Base-by-base conservation (phyloP, 2,888 invertebrate species). In the Himalopsyche anomala region DNA sequence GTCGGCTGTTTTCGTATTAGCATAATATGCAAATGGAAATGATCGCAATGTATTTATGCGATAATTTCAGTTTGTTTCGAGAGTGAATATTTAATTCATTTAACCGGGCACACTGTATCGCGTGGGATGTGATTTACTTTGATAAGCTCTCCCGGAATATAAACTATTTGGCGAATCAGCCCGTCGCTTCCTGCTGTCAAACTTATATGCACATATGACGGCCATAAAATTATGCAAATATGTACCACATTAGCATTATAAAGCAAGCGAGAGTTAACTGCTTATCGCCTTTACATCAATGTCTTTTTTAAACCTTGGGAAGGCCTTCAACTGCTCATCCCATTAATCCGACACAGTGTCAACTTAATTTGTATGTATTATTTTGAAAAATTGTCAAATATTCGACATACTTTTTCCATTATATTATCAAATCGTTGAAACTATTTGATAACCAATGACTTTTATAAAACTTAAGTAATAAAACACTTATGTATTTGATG, bases 61-160 rank as follows among this genome's bases (percentile, higher is more conserved):
- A 74, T 74, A 74, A 74, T 74, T 74, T 74, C 74, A 74, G 38
- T 74, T 74, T 38, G 74, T 74, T 74, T 74, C 74, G 11, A 74
- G 36, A 74, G 74, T 36, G 74, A 74, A 74, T 74, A 36, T 74
- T 74, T 74, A 74, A 74, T 74, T 36, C 74, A 36, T 74, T 74
- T 74, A 74, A 28, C 36, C 3, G 74, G 38, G 74, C 19, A 74
- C 36, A 15, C 62, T 62, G 28, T 74, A 36, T 74, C 74, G 36
- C 36, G 74, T 74, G 36, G 74, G 74, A 28, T 74, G 69, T 5
- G 74, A 74, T 74, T 69, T 69, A 28, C 74, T 74, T 74, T 74
- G 74, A 74, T 74, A 38, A 74, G 74, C 38, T 36, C 74, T 36
- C 74, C 74, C 36, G 74, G 74, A 74, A 74, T 74, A 74, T 74